These are phyloP conservation scores for Caenorhabditis macrosperma DNA, from an alignment of 2,888 invertebrate species.

Conservation along the genomic window DNA sequence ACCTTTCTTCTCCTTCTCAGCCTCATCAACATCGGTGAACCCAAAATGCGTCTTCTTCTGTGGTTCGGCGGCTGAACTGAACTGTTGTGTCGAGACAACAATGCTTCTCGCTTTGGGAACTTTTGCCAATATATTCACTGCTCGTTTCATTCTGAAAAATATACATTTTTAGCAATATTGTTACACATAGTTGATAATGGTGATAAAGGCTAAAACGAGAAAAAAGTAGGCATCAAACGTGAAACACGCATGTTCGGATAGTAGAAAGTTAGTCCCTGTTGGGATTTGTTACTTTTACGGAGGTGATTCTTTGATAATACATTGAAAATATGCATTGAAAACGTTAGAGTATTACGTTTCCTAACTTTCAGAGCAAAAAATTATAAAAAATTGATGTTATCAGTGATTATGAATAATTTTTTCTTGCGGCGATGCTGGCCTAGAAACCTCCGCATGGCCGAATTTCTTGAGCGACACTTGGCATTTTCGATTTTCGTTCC, in stretches of 20 bases:
- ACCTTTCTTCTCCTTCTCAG: slow-evolving; percentile 76
- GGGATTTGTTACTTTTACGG: no score
- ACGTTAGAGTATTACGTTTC: no score
- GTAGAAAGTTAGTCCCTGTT: no score
- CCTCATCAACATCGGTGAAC: slow-evolving; percentile 73
- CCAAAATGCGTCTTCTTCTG: slow-evolving; percentile 76
- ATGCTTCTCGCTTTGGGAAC: not conserved
- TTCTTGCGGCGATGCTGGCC: slow-evolving; percentile 20
- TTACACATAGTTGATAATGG: not conserved
- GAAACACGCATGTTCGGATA: no score
- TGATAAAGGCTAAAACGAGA: not conserved
- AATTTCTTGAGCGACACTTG: slow-evolving; percentile 46
- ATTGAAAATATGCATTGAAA: no score
- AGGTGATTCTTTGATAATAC: no score
- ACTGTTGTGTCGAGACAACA: not conserved
- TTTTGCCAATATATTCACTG: slow-evolving; percentile 5
- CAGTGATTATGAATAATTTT: no score
- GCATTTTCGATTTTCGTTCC: slow-evolving; percentile 32
- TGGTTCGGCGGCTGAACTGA: slow-evolving; percentile 13
- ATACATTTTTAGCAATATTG: not conserved
- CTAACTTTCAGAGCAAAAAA: no score
- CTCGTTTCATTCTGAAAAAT: slow-evolving; percentile 43
- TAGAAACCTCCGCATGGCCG: slow-evolving; percentile 32
- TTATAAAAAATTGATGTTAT: no score
- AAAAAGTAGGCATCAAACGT: no score